Conservation (phyloP, 2,888 invertebrate species). For the Nomada lathburiana region DNA sequence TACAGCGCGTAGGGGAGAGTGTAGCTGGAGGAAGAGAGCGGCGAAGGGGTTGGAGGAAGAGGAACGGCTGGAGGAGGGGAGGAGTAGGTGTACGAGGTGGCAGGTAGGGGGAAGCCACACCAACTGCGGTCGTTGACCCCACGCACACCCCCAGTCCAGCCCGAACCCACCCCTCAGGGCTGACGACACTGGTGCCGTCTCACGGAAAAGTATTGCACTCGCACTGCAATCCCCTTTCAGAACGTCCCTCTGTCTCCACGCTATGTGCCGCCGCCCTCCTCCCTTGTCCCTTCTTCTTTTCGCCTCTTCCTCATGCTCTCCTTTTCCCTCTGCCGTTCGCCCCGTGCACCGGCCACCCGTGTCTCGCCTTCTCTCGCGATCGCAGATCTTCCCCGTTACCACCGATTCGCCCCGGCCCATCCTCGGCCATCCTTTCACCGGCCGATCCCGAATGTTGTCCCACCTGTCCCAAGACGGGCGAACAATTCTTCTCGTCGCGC, state of each 20-base stretch:
- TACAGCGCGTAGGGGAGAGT: slow-evolving; percentile 61
- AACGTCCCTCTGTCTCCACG: slow-evolving; percentile 68
- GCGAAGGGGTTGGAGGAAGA: slow-evolving; percentile 39
- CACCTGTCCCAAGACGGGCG: slow-evolving; percentile 41
- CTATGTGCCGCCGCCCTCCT: slow-evolving; percentile 34
- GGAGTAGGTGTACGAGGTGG: slow-evolving; percentile 67
- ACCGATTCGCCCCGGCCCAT: slow-evolving; percentile 19
- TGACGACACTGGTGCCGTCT: slow-evolving; percentile 82
- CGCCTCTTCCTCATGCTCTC: slow-evolving; percentile 22
- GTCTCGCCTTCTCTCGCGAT: not conserved
- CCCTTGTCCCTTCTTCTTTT: slow-evolving; percentile 23
- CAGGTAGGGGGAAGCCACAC: slow-evolving; percentile 81
- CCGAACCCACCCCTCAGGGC: slow-evolving; percentile 81
- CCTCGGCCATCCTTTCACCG: slow-evolving; percentile 47
- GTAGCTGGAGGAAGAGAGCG: slow-evolving; percentile 50
- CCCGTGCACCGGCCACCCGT: not conserved
- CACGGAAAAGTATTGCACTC: slow-evolving; percentile 81
- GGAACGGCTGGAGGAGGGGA: slow-evolving; percentile 40
- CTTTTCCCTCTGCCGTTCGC: slow-evolving; percentile 4
- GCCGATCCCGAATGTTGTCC: slow-evolving; percentile 42
- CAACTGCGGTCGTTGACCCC: slow-evolving; percentile 82
- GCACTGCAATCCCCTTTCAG: slow-evolving; percentile 77
- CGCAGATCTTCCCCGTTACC: slow-evolving; percentile 6
- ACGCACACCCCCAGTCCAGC: slow-evolving; percentile 80
- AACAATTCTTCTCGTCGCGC: slow-evolving; percentile 46